phyloP scores from a whole-genome alignment of 2,888 invertebrate species.

The Tanypteryx hageni region DNA sequence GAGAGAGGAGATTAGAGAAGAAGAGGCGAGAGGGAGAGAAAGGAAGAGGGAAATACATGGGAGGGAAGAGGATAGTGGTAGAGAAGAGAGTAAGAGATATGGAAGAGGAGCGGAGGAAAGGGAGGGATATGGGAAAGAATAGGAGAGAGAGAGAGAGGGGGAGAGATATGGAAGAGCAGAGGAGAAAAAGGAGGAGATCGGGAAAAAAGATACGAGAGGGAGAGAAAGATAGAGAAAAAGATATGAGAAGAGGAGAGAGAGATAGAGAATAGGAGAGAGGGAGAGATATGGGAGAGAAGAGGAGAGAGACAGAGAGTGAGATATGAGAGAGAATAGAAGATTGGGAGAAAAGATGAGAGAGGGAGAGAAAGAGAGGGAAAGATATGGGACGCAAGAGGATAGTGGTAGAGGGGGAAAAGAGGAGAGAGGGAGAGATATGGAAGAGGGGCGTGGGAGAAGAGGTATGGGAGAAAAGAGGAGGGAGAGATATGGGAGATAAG shows the following conservation, averaged over 20 bases:
- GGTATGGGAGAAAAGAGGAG: not conserved
- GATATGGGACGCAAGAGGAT: too few species aligned
- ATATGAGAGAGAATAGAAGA: too few species aligned
- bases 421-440: not conserved
- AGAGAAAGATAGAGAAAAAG: not conserved
- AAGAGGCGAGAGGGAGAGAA: not conserved
- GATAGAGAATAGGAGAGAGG: not conserved
- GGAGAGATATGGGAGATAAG: not conserved
- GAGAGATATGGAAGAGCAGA: not conserved
- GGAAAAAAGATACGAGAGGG: not conserved
- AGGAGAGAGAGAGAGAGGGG: not conserved
- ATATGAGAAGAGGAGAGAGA: not conserved
- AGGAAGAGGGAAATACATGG: not conserved
- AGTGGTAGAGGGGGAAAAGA: too few species aligned
- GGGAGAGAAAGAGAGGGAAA: not conserved
- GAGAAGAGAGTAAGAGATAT: not conserved
- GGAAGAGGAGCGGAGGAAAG: not conserved
- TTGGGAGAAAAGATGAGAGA: not conserved
- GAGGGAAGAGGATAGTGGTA: too few species aligned
- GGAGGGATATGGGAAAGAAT: not conserved
- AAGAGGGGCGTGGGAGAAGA: not conserved
- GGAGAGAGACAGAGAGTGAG: not conserved
- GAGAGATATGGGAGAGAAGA: not conserved
- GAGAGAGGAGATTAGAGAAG: not conserved
- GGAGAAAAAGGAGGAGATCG: not conserved